Evolutionary conservation across 1,140 invertebrate species (phyloP).

Genomic region (Sitodiplosis mosellana): DNA sequence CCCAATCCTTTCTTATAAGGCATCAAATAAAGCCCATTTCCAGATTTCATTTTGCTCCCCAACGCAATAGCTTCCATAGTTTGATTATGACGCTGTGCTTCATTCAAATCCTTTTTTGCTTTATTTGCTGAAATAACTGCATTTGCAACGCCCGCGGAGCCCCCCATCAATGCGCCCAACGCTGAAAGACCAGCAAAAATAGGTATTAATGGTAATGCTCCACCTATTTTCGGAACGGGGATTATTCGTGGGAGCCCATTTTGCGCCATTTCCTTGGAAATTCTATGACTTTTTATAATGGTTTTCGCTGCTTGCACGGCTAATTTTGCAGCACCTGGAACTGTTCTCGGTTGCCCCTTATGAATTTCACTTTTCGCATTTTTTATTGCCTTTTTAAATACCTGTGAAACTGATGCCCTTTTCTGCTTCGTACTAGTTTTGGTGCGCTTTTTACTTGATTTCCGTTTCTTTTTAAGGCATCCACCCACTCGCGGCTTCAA

Average conservation of each 20-base stretch:
- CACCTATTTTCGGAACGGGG: constrained; percentile 18
- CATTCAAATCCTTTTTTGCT: constrained; percentile 11
- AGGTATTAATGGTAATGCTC: constrained; percentile 19
- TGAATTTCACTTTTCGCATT: not conserved
- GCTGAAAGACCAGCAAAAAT: constrained; percentile 22
- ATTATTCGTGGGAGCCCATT: constrained; percentile 13
- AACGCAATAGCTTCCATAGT: constrained; percentile 14
- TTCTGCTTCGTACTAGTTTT: too few relatives aligned
- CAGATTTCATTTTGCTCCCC: constrained; percentile 8
- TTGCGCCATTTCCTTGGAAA: not conserved
- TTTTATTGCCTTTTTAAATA: too few relatives aligned
- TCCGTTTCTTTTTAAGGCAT: too few relatives aligned
- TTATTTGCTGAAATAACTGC: constrained; percentile 10
- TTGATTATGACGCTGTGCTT: constrained; percentile 14
- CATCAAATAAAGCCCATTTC: too few relatives aligned
- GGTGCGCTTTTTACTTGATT: not conserved
- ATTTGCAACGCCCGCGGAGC: constrained; percentile 11
- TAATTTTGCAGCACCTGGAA: constrained; percentile 5
- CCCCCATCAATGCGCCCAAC: constrained; percentile 12
- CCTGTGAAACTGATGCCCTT: too few relatives aligned
- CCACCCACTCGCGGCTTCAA: not conserved
- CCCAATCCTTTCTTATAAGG: too few relatives aligned
- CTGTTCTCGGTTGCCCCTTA: not conserved
- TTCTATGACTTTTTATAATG: constrained; percentile 6
- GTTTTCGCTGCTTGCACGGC: constrained; percentile 5